Evolutionary conservation across 2,113 vertebrate species (phyloP).

Genomic region (Neogobius melanostomus): DNA sequence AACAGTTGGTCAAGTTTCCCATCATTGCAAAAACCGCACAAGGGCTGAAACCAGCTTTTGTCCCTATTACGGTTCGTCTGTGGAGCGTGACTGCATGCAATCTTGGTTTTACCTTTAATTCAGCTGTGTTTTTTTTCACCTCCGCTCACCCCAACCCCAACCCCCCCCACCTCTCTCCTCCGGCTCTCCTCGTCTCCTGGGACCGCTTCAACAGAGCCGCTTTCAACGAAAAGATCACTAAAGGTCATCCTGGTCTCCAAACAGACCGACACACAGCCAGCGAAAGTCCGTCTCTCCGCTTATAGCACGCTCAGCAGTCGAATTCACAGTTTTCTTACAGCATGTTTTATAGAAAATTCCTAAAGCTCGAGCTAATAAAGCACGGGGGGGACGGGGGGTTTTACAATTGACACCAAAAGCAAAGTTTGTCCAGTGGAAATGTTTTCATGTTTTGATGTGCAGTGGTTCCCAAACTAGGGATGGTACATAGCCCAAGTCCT

Average conservation of each 20-base stretch:
- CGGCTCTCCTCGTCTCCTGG: background rate
- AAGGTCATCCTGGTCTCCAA: conserved; percentile 54
- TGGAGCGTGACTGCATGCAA: conserved; percentile 44
- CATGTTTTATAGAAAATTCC: conserved; percentile 45
- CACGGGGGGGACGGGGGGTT: conserved; percentile 45
- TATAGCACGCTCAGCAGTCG: conserved; percentile 55
- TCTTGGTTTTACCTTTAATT: conserved; percentile 34
- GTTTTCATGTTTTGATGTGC: conserved; percentile 34
- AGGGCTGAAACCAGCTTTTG: background rate
- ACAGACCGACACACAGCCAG: conserved; percentile 41
- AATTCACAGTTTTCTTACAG: conserved; percentile 78
- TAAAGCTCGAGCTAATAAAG: conserved; percentile 78
- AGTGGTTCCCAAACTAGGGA: background rate
- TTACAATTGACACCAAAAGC: conserved; percentile 43
- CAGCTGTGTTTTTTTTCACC: conserved; percentile 8
- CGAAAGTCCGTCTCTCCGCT: conserved; percentile 15
- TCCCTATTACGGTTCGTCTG: conserved; percentile 16
- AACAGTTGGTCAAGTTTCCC: background rate
- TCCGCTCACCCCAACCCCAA: conserved; percentile 2
- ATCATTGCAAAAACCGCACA: background rate
- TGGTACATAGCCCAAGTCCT: background rate
- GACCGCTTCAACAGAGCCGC: conserved; percentile 54
- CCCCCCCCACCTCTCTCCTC: conserved; percentile 1
- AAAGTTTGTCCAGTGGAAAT: conserved; percentile 70
- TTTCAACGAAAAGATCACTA: conserved; percentile 62